Evolutionary conservation across 2,888 invertebrate genomes (phyloP).

Genomic region (Stomorhina lunata): DNA sequence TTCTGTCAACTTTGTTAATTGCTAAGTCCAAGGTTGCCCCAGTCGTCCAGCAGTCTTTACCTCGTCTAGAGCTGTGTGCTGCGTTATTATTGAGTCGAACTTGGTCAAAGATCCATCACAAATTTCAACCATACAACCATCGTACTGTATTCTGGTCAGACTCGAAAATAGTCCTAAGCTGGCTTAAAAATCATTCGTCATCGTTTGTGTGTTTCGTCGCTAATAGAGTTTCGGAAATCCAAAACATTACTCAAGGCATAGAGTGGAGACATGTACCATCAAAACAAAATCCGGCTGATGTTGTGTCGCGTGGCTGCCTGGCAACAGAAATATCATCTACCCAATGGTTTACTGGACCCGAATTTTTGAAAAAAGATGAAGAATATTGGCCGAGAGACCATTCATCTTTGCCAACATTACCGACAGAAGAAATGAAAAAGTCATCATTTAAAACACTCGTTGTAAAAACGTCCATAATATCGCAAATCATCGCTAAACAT

Average conservation of each 20-base stretch:
- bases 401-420: conserved; percentile 61
- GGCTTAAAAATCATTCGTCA: not conserved
- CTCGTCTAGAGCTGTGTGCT: not conserved
- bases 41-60: not conserved
- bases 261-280: not conserved
- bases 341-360: not conserved
- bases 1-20: conserved; percentile 41
- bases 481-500: not conserved
- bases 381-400: too few species aligned
- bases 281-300: conserved; percentile 9
- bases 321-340: conserved; percentile 4
- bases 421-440: conserved; percentile 2
- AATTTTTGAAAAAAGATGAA: not conserved
- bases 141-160: conserved; percentile 50
- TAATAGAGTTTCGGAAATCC: conserved; percentile 14
- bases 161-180: conserved; percentile 3
- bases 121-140: too few species aligned
- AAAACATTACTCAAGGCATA: conserved; percentile 2
- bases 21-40: not conserved
- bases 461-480: not conserved
- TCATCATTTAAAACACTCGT: not conserved
- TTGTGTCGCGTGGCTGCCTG: conserved; percentile 44
- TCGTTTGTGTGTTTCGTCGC: not conserved
- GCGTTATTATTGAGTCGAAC: not conserved
- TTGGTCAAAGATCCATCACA: conserved; percentile 13